Evolutionary conservation across 1,140 invertebrate species (phyloP), one percentile per base, ranked within the genome.

Genomic region (Nebria ingens): DNA sequence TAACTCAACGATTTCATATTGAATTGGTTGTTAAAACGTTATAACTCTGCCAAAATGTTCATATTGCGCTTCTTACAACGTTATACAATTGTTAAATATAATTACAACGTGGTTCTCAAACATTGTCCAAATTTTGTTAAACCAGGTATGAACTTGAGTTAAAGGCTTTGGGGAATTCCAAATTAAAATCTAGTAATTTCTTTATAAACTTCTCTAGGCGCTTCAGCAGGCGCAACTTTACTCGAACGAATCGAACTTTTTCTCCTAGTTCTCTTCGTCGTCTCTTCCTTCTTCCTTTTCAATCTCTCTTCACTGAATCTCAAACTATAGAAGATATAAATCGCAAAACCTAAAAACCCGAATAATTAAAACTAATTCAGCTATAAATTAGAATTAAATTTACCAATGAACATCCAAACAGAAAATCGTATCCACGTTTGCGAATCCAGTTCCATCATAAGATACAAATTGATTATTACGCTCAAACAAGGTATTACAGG

Each of bases 391-490:
- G 13, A 29, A 29, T 6, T 29, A 29, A 29, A 29, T 13, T 29
- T 60, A 76, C 85, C 85, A 25, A 87, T 73, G n/a, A 76, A 61
- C 65, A 93, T 79, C 90, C 91, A 95, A 23, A 90, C 76, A 17
- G 74, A 76, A 68, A 93, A 89, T 63, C 90, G 79, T 49, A 91
- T 79, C 91, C 91, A 95, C 1, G 91, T 94, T 59, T 83, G 77
- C 21, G 76, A 66, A 64, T 89, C 84, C 54, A 96, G 73, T 71
- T 92, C 87, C 61, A 91, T 77, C 88, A 94, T 95, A 21, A 96
- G 76, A 69, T 90, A 89, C 38, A 92, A 69, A 71, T 96, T 96
- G 58, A 89, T 82, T 49, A 92, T 81, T 55, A 94, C 85, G 68
- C 88, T 91, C 1, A 90, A 62, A 58, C 84, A 83, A 0, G 92